Conservation (phyloP, 1,140 invertebrate genomes). For the Neotoxoptera formosana region DNA sequence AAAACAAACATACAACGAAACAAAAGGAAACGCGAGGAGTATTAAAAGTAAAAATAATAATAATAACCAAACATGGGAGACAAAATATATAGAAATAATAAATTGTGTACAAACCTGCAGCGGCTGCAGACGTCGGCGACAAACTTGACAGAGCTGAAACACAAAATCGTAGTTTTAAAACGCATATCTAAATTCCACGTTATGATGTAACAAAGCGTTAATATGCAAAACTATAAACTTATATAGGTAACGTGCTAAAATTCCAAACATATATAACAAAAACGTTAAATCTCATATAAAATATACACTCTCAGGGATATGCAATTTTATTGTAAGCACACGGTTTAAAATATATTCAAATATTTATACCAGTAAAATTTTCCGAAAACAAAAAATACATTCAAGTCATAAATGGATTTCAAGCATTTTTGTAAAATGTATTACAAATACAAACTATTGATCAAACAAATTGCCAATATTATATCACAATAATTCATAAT, state of each 20-base stretch:
- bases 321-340: background rate
- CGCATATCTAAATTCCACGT: background rate
- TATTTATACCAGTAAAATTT: background rate
- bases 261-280: background rate
- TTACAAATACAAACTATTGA: slow-evolving; percentile 10
- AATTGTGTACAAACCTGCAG: slow-evolving; percentile 58
- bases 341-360: background rate
- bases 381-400: background rate
- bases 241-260: background rate
- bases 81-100: slow-evolving; percentile 2
- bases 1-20: slow-evolving; percentile 37
- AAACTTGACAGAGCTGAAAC: slow-evolving; percentile 61
- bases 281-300: background rate
- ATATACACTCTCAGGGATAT: background rate
- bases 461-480: background rate
- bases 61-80: background rate
- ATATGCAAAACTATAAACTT: background rate
- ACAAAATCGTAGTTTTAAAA: slow-evolving; percentile 38
- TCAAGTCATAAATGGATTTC: background rate
- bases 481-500: background rate
- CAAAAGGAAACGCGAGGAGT: background rate
- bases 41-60: slow-evolving; percentile 9
- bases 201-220: slow-evolving; percentile 24
- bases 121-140: slow-evolving; percentile 59
- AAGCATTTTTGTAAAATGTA: background rate